Evolutionary conservation across 2,888 invertebrate genomes (phyloP), one percentile per base, ranked within the genome.

Genomic region (Microplitis deprimator): DNA sequence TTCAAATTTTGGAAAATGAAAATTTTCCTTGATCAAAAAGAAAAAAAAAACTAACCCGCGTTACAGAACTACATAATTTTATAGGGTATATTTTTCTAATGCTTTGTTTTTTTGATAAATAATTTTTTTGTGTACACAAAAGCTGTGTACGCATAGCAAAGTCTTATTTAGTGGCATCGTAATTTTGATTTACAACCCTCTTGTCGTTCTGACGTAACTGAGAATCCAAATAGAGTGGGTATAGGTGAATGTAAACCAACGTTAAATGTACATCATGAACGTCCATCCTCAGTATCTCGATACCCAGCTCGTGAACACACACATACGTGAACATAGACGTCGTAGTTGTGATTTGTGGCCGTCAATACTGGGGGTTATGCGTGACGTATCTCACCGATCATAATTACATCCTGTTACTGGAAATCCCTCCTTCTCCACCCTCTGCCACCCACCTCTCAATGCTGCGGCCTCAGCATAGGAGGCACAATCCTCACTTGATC

Each of bases 361-460:
- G 88, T 88, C 89, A 88, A 89, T 89, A 88, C 86, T 83, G 83
- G 72, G 84, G 85, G 84, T 85, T 85, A 87, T 85, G 84, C 88
- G 87, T 89, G 89, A 89, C 89, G 88, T 89, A 89, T 89, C 89
- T 89, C 88, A 89, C 89, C 87, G 88, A 89, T 89, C 89, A 89
- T 89, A 89, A 89, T 89, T 89, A 89, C 88, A 88, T 88, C 88
- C 88, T 85, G 88, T 86, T 88, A 86, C 86, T 82, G 79, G 82
- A 86, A 84, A 86, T 84, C 82, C 83, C 78, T 79, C 76, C 79
- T 73, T 73, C 76, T 73, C 75, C 79, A 62, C 74, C 76, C 41
- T 67, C 60, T 69, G 39, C 79, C 79, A 75, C 79, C 77, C 74
- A 17, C 59, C 62, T 62, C 72, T 67, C 71, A 67, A 65, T 39